Base-by-base conservation (phyloP, 2,797 vertebrate species). In the Dermochelys coriacea region DNA sequence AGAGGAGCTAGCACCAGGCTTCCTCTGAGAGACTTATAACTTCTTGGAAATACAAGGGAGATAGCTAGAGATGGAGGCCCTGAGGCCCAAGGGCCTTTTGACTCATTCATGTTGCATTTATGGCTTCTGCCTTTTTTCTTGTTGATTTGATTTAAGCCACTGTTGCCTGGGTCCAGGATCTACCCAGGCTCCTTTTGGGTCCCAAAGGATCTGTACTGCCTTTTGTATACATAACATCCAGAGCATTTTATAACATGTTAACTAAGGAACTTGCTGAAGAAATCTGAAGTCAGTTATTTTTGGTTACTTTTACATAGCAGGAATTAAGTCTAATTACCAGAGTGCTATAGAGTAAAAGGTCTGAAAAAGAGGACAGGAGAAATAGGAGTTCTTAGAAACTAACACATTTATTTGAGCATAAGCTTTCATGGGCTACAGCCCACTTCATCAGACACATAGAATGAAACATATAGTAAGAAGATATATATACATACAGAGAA, bases 201-300 rank as follows among this genome's bases (percentile, higher is more conserved):
- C 90, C 92, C 93, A 74, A 89, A 93, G 92, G 90, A 93, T 92
- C 96, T 41, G 9, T 10, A 12, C 19, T 71, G 18, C n/a, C 19
- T 71, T 71, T 71, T 71, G 64, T 41, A 41, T 23, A 93, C 51
- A 80, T 78, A 82, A 94, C 90, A 94, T 92, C 90, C 41, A 91
- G 93, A 96, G 86, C 21, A 75, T 78, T 94, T 96, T 93, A 89
- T 85, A 91, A 71, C 10, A 41, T 1, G 5, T 41, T 71, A 71
- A 71, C 64, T 41, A 71, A 41, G 64, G 64, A 71, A 91, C 91
- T 93, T 96, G 80, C 88, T 92, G 84, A 77, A 92, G 90, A 93
- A 95, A 93, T 91, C 1, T 95, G 82, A 93, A 95, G 92, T 68
- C 95, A 94, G 52, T 91, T 83, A 86, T 96, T 95, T 94, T 93